Evolutionary conservation across 2,113 vertebrate genomes (phyloP).

Genomic region (Spea multiplicata): DNA sequence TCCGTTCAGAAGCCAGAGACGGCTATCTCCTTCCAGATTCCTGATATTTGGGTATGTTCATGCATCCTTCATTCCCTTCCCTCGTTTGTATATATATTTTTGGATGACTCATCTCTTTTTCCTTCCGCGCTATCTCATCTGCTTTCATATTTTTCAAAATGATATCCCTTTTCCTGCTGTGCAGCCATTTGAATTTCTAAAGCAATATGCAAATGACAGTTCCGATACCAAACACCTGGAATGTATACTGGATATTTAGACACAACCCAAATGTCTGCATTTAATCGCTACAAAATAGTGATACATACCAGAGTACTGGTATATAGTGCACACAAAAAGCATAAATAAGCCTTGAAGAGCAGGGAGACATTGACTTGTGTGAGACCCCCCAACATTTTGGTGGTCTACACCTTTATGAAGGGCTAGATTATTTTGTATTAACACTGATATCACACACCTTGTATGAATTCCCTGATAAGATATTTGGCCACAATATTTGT

Average conservation of each 20-base stretch:
- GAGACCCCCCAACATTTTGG: no score
- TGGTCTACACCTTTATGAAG: no score
- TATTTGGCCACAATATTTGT: no score
- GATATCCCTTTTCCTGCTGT: constrained; percentile 18
- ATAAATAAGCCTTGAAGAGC: no score
- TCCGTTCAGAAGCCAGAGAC: constrained; percentile 13
- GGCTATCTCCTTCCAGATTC: constrained; percentile 16
- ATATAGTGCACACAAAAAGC: no score
- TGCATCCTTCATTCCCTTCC: constrained; percentile 19
- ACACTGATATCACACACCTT: no score
- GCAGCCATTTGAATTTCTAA: constrained; percentile 26
- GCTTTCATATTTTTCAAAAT: constrained; percentile 31
- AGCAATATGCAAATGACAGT: constrained; percentile 5
- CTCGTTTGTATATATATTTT: constrained; percentile 16
- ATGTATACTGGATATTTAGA: neutral
- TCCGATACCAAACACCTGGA: constrained; percentile 24
- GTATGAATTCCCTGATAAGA: no score
- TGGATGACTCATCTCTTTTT: constrained; percentile 29
- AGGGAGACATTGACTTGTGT: no score
- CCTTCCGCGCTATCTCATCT: constrained; percentile 6
- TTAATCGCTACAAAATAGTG: no score
- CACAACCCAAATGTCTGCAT: no score
- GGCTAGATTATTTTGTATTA: no score
- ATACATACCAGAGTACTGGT: no score
- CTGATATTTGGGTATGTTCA: constrained; percentile 29